phyloP scores from a whole-genome alignment of 2,888 invertebrate species.

The Pandemis cinnamomeana region DNA sequence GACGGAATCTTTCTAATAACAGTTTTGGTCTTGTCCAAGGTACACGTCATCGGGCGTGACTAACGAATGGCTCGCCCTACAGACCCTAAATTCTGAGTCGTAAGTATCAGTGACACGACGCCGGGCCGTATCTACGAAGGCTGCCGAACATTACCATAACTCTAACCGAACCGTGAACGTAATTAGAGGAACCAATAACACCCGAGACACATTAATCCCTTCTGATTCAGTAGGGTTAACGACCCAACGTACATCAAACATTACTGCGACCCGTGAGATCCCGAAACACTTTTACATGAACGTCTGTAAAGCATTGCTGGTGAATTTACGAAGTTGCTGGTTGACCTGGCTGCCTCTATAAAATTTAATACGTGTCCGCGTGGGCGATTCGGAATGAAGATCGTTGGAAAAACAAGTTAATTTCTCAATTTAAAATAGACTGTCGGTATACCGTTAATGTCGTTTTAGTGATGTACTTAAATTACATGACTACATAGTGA shows the following conservation, averaged over 20 bases:
- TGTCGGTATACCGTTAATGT: constrained; percentile 29
- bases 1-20: constrained; percentile 80
- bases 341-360: constrained; percentile 56
- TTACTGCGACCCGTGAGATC: constrained; percentile 60
- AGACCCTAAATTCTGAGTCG: constrained; percentile 84
- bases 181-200: constrained; percentile 81
- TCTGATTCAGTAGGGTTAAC: constrained; percentile 75
- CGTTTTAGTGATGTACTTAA: constrained; percentile 36
- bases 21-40: constrained; percentile 85
- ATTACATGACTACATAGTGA: constrained; percentile 24
- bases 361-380: constrained; percentile 54
- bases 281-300: constrained; percentile 62
- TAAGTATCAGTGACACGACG: constrained; percentile 79
- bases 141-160: constrained; percentile 81
- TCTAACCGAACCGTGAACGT: constrained; percentile 75
- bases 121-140: constrained; percentile 70
- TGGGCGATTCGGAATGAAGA: constrained; percentile 63
- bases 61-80: constrained; percentile 85
- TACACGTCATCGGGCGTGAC: constrained; percentile 84
- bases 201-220: constrained; percentile 78
- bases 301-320: constrained; percentile 61
- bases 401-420: constrained; percentile 58
- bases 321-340: constrained; percentile 56
- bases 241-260: constrained; percentile 68
- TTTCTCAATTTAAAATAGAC: constrained; percentile 44